Conservation (phyloP, 2,888 invertebrate species). For the Platypus cylindrus region DNA sequence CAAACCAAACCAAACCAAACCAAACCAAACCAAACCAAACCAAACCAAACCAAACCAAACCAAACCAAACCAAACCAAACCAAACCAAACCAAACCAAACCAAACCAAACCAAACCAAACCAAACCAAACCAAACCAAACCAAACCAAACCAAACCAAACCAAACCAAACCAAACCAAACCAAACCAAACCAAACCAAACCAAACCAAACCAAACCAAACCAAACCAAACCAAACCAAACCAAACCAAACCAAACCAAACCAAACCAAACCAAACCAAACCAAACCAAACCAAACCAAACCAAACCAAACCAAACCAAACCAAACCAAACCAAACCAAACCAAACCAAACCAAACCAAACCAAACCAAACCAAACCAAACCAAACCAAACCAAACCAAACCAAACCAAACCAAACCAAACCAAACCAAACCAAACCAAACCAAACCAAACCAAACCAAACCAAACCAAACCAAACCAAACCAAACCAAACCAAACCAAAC, state of each 20-base stretch:
- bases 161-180: not conserved
- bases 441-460: not conserved
- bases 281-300: not conserved
- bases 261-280: not conserved
- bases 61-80: not conserved
- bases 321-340: not conserved
- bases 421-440: not conserved
- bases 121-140: not conserved
- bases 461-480: not conserved
- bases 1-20: constrained; percentile 1
- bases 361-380: not conserved
- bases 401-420: constrained; percentile 1
- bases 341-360: not conserved
- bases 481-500: not conserved
- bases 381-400: not conserved
- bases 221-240: not conserved
- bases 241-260: not conserved
- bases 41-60: not conserved
- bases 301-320: constrained; percentile 1
- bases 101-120: constrained; percentile 1
- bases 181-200: not conserved
- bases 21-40: not conserved
- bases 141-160: not conserved
- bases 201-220: constrained; percentile 1
- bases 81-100: not conserved